These are phyloP conservation scores for Oscheius sp. DNA, from an alignment of 2,888 invertebrate genomes.

Conservation along the genomic window DNA sequence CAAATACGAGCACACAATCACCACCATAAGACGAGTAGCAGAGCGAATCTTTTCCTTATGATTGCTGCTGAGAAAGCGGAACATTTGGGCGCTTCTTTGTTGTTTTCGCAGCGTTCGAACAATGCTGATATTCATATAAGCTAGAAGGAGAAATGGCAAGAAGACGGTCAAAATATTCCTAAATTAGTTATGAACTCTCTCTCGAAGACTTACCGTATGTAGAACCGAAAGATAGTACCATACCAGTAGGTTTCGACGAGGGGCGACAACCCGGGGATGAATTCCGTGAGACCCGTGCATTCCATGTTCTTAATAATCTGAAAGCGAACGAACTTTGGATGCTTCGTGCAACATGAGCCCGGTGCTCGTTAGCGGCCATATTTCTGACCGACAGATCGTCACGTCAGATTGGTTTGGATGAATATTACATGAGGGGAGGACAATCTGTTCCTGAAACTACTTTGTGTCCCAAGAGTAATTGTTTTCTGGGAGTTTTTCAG, in stretches of 20 bases:
- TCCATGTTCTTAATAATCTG: conserved; percentile 57
- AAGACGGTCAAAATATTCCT: conserved; percentile 66
- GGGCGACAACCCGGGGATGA: conserved; percentile 49
- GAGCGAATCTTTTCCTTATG: conserved; percentile 68
- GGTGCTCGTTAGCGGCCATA: conserved; percentile 12
- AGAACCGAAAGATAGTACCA: conserved; percentile 61
- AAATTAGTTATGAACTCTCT: conserved; percentile 5
- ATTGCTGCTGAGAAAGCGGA: conserved; percentile 62
- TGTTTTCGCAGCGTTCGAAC: conserved; percentile 61
- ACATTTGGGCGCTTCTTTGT: conserved; percentile 66
- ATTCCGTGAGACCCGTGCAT: conserved; percentile 62
- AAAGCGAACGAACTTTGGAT: neutral
- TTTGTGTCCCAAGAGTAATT: neutral
- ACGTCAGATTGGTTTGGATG: conserved; percentile 2
- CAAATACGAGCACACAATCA: conserved; percentile 67
- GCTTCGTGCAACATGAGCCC: conserved; percentile 3
- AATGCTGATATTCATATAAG: conserved; percentile 58
- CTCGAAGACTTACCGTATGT: conserved; percentile 31
- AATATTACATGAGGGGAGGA: neutral
- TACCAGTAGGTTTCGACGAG: conserved; percentile 60
- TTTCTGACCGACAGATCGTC: conserved; percentile 10
- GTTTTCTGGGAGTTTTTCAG: neutral
- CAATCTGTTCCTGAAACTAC: neutral
- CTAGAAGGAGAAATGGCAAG: conserved; percentile 63
- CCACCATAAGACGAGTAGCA: conserved; percentile 65